Base-by-base conservation (phyloP, 2,797 vertebrate genomes). In the Vultur gryphus region DNA sequence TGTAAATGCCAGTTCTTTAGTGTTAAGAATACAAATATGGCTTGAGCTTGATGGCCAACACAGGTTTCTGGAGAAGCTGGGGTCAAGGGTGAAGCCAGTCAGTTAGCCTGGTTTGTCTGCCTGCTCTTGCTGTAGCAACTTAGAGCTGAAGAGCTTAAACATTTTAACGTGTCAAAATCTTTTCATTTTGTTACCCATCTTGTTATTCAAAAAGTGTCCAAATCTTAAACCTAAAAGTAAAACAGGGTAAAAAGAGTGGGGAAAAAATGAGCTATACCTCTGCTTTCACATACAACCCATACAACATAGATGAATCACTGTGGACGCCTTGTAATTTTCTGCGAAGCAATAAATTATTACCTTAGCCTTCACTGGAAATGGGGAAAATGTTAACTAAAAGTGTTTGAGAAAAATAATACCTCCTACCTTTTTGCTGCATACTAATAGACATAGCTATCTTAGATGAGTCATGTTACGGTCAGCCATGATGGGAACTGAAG, bases 311-410 rank as follows among this genome's bases (percentile, higher is more conserved):
- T 85, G 90, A 95, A 80, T 95, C 90, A 90, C 44, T 8, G 5
- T 58, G 28, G n/a, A 94, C 79, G 8, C 78, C 66, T 62, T 64
- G 84, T n/a, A 73, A 92, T 92, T 94, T 82, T 94, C 66, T 72
- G 39, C 49, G 59, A 80, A 70, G 59, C 5, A n/a, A 64, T 84
- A 90, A 87, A 95, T 94, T 89, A 93, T 89, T 96, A 87, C 81
- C 48, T 89, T 94, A 66, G 17, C 33, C 66, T 61, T 72, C 29
- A 1, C 43, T 93, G 89, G 51, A 89, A 82, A 80, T 44, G 39
- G 41, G 25, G 46, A 24, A 52, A 80, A 89, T 87, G 67, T 62
- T 73, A 90, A 28, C 66, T 89, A 89, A 87, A 70, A 90, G 51
- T 41, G 35, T 62, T 49, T 64, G 44, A 92, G 83, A 71, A 93